Evolutionary conservation across 2,797 vertebrate species (phyloP).

Genomic region (Acanthurus leucopareius): DNA sequence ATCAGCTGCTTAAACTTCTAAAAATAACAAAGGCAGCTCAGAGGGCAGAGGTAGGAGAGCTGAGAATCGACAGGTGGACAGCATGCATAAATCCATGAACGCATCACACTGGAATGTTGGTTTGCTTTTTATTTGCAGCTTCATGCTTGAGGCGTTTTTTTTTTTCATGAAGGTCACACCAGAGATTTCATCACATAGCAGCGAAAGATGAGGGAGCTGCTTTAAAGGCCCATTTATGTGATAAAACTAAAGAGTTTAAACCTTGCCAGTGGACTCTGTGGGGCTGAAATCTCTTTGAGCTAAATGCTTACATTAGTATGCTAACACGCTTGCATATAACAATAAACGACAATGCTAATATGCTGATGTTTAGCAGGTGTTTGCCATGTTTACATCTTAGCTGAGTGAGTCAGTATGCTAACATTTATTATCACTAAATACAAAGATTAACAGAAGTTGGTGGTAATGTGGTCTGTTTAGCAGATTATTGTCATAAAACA

Average conservation of each 20-base stretch:
- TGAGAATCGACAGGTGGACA: constrained; percentile 46
- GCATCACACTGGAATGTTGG: neutral
- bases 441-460: neutral
- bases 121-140: constrained; percentile 12
- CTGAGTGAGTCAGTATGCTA: neutral
- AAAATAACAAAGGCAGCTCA: constrained; percentile 65
- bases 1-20: constrained; percentile 70
- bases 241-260: neutral
- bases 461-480: neutral
- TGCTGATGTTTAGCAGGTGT: neutral
- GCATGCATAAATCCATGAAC: constrained; percentile 25
- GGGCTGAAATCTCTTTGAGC: neutral
- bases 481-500: neutral
- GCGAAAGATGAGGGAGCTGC: neutral
- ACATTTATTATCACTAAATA: neutral
- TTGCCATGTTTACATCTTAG: neutral
- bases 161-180: constrained; percentile 40
- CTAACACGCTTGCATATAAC: neutral
- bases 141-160: neutral
- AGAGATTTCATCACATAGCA: constrained; percentile 15
- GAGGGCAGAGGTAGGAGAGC: constrained; percentile 49
- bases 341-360: neutral
- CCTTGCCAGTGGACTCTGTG: neutral
- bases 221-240: neutral
- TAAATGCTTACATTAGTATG: neutral